These are phyloP conservation scores for Lindbergichthys nudifrons DNA, from an alignment of 2,797 vertebrate genomes.

Conservation along the genomic window DNA sequence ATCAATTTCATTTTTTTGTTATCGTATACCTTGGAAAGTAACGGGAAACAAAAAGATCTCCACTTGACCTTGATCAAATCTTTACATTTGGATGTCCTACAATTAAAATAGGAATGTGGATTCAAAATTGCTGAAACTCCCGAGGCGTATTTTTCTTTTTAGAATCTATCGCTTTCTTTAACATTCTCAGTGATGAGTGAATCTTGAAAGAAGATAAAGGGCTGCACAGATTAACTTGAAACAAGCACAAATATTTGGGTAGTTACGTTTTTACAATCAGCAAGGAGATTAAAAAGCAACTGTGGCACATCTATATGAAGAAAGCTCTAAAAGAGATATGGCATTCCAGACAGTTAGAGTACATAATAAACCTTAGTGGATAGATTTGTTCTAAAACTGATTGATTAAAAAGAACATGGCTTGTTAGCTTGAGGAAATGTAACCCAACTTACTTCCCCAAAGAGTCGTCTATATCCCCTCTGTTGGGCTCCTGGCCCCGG, in stretches of 20 bases:
- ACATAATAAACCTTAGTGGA: neutral
- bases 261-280: neutral
- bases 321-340: neutral
- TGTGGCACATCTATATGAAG: neutral
- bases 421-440: neutral
- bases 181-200: neutral
- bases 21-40: neutral
- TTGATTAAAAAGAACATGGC: neutral
- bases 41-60: neutral
- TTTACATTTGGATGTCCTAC: neutral
- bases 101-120: neutral
- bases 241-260: neutral
- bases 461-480: slow-evolving; percentile 88
- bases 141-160: neutral
- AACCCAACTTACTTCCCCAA: slow-evolving; percentile 84
- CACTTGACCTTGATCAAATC: neutral
- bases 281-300: neutral
- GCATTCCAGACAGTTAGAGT: neutral
- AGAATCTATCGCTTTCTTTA: neutral
- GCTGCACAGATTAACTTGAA: neutral
- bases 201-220: neutral
- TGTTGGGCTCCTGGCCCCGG: slow-evolving; percentile 86
- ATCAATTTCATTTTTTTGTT: neutral
- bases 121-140: neutral
- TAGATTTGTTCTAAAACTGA: slow-evolving; percentile 7